Evolutionary conservation across 2,113 vertebrate genomes (phyloP), one percentile per base, ranked within the genome.

Genomic region (Oryzias woworae): DNA sequence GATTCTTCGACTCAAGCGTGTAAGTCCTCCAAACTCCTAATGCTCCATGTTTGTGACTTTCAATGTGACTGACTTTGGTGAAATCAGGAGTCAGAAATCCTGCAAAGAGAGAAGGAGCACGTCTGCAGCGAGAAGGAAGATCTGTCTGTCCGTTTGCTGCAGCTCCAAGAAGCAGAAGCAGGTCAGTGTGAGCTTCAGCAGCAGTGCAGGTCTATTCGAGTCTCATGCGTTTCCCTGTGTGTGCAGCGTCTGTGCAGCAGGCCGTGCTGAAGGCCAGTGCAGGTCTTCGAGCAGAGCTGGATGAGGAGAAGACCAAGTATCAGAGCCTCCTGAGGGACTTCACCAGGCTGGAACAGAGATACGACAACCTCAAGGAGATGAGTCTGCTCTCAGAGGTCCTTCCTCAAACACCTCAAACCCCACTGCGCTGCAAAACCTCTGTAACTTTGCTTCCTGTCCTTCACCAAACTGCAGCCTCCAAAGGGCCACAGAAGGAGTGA

Each of bases 281-380:
- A 23, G 65, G 71, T 52, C 80, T 92, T 50, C 85, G 18, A 70
- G 65, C 53, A 4, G 90, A 92, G 78, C 82, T 93, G 82, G 92
- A 93, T n/a, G 90, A 93, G 53, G 92, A 93, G 71, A 76, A 74
- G 67, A 80, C 85, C 0, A 85, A 88, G 56, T 92, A 88, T 73
- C 91, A 92, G 85, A 85, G 88, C 46, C 88, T 93, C 71, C 82
- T 92, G 84, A 91, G 88, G 68, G 89, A 95, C 7, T 92, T 88
- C 7, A 70, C 87, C 26, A 82, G 83, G n/a, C 84, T 93, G 79
- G 93, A 94, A 85, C 93, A 93, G 79, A 84, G 90, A 89, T 92
- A 88, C 0, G 91, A 93, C 81, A 93, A 92, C 83, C 88, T 93
- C 57, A 50, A 55, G 43, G 92, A 91, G 2, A 93, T 94, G 84